Percentiles rank a stretch among this genome's conserved stretches.
Evolutionary conservation across 2,888 invertebrate species (phyloP).

Genomic region (Cheilosia grossa): DNA sequence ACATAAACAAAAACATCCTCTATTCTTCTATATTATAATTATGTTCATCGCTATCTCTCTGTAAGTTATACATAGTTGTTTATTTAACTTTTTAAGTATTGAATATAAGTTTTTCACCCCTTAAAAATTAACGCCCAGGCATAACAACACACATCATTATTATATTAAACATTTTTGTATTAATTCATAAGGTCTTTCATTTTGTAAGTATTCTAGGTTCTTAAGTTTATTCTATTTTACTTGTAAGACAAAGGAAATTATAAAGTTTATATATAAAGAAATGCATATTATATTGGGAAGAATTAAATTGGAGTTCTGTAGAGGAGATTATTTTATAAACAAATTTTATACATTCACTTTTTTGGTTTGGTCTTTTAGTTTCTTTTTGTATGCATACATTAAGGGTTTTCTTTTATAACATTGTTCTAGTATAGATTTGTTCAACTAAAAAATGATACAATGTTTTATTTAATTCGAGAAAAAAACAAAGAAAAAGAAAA

Average conservation of each 20-base stretch:
- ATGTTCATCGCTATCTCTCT: slow-evolving; percentile 55
- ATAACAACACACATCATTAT: slow-evolving; percentile 63
- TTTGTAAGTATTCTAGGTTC: slow-evolving; percentile 55
- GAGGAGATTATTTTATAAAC: slow-evolving; percentile 58
- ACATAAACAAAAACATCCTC: slow-evolving; percentile 7
- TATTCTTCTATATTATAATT: slow-evolving; percentile 61
- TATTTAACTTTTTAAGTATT: slow-evolving; percentile 31
- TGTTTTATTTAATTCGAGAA: slow-evolving; percentile 39
- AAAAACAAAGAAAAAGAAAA: slow-evolving; percentile 39
- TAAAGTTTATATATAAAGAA: slow-evolving; percentile 11
- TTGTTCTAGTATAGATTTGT: slow-evolving; percentile 38
- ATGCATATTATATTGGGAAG: slow-evolving; percentile 12
- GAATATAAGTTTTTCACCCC: slow-evolving; percentile 43
- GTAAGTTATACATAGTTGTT: slow-evolving; percentile 54
- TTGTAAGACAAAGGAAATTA: slow-evolving; percentile 41
- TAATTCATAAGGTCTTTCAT: slow-evolving; percentile 39
- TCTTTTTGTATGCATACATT: slow-evolving; percentile 32
- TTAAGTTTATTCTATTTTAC: slow-evolving; percentile 48
- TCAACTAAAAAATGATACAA: slow-evolving; percentile 38
- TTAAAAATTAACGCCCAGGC: slow-evolving; percentile 21
- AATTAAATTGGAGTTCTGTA: slow-evolving; percentile 27
- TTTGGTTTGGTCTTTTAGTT: slow-evolving; percentile 41
- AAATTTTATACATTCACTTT: slow-evolving; percentile 62
- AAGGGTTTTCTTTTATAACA: slow-evolving; percentile 31
- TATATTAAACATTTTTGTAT: slow-evolving; percentile 49